phyloP scores from a whole-genome alignment of 2,797 vertebrate genomes.

The Leptoclinus maculatus region DNA sequence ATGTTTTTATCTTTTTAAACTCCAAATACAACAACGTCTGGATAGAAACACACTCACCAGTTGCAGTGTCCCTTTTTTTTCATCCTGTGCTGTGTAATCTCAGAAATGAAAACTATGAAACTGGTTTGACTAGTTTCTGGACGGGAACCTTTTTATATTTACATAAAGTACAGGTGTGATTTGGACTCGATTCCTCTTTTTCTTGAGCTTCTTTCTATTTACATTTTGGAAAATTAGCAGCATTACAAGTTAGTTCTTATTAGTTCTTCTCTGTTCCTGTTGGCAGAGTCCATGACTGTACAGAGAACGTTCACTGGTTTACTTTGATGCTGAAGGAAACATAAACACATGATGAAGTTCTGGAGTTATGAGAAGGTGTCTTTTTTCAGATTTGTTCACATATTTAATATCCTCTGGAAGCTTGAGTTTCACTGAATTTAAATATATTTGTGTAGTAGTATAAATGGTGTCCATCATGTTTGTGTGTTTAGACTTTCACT shows the following conservation, averaged over 20 bases:
- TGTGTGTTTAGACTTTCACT: neutral
- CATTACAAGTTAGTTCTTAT: neutral
- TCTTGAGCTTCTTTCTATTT: no score
- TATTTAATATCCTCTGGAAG: neutral
- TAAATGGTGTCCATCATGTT: neutral
- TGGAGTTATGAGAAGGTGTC: neutral
- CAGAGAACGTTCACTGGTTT: neutral
- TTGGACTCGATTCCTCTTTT: neutral
- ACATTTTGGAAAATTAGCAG: no score
- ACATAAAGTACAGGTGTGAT: neutral
- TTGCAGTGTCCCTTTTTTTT: neutral
- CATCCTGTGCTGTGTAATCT: neutral
- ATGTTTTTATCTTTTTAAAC: neutral
- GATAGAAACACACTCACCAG: neutral
- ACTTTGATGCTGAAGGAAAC: neutral
- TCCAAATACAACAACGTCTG: neutral
- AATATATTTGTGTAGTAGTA: neutral
- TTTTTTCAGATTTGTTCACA: neutral
- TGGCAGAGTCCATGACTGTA: neutral
- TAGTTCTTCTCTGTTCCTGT: neutral
- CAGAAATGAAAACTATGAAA: neutral
- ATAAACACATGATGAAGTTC: neutral
- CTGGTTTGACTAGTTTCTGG: neutral
- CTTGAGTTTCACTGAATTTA: neutral
- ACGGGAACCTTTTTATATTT: neutral